Base-by-base conservation (phyloP, 2,888 invertebrate genomes). In the Campopleginae sp. region DNA sequence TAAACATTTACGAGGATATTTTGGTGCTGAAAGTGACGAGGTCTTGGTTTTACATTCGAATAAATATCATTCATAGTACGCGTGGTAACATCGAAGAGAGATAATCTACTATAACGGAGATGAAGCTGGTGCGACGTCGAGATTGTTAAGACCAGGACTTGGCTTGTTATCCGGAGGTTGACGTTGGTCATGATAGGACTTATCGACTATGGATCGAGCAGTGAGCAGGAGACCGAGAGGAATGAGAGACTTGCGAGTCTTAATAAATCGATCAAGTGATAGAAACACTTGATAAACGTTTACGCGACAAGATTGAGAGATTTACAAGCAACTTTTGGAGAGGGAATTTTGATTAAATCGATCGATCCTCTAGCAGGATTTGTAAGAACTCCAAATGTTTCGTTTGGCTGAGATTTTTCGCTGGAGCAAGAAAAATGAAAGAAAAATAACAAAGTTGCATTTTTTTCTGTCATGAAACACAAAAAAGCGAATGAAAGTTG, bases 401-500 rank as follows among this genome's bases (percentile, higher is more conserved):
- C 27, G 19, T 58, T 58, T 54, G 2, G 0, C 54, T 27, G 27
- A 12, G 27, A 27, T 58, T 58, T 58, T 58, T n/a, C 4, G 3
- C 46, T 17, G 51, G 8, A 51, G 19, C 10, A 19, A 51, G 10
- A 27, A 58, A 19, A 58, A 51, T n/a, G 4, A n/a, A n/a, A 58
- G 10, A 7, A 27, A 58, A 58, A 58, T 58, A 58, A 27, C 12
- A 58, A 1, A 27, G 23, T 58, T 27, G 54, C 5, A 65, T 19
- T 12, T 68, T 48, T 42, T 46, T 12, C 17, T 51, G 51, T 23
- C 23, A 61, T 14, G n/a, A 42, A 46, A 58, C 75, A 46, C 75
- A 46, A 72, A 82, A 68, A 81, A 78, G 42, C 65, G 61, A 82
- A 85, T 85, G 82, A 85, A 85, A 85, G 82, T 85, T 82, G 80